Conservation (phyloP, 1,140 invertebrate species). For the Scaptomyza graminum region DNA sequence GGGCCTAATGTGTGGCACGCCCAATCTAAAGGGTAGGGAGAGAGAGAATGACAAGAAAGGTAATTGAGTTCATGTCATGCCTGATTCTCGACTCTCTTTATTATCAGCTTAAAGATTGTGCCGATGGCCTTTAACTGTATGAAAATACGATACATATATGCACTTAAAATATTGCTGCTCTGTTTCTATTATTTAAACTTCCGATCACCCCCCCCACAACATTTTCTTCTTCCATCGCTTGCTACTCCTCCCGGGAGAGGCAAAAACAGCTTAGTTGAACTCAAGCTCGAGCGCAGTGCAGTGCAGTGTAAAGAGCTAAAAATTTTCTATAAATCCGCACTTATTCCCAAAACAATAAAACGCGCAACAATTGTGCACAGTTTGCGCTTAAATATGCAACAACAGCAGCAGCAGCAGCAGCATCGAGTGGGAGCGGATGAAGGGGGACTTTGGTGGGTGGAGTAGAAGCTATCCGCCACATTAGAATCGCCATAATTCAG, state of each 20-base stretch:
- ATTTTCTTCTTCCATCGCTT: slow-evolving; percentile 2
- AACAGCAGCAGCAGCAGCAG: slow-evolving; percentile 15
- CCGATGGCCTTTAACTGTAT: slow-evolving; percentile 44
- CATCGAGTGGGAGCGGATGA: neutral
- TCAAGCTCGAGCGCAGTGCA: slow-evolving; percentile 2
- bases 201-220: slow-evolving; percentile 4
- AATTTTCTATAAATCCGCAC: slow-evolving; percentile 79
- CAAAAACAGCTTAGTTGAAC: slow-evolving; percentile 18
- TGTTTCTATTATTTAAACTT: neutral
- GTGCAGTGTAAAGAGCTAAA: slow-evolving; percentile 49
- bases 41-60: neutral
- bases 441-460: neutral
- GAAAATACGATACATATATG: neutral
- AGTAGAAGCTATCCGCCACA: slow-evolving; percentile 36
- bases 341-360: slow-evolving; percentile 81
- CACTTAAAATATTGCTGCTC: slow-evolving; percentile 19
- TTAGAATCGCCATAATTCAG: slow-evolving; percentile 77
- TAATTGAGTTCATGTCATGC: slow-evolving; percentile 76
- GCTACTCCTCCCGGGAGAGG: slow-evolving; percentile 2
- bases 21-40: slow-evolving; percentile 9
- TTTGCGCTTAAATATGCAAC: slow-evolving; percentile 75
- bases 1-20: slow-evolving; percentile 54
- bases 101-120: slow-evolving; percentile 42
- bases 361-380: slow-evolving; percentile 76
- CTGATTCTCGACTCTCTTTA: slow-evolving; percentile 28